Conservation (phyloP, 2,113 vertebrate genomes). For the Oxygymnocypris stewartii region DNA sequence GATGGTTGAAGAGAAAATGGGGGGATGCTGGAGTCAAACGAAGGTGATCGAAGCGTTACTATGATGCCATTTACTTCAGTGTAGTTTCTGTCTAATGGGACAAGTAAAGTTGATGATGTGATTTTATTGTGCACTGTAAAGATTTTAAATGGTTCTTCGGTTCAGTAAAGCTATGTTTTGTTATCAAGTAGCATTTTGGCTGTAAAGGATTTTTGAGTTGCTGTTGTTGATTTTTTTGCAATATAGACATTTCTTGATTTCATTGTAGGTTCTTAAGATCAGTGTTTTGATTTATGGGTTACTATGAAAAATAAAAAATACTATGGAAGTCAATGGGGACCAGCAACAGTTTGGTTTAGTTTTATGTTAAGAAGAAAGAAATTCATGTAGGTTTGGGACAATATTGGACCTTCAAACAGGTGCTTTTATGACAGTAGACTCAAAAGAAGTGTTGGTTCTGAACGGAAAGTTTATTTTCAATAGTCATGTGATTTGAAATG, state of each 20-base stretch:
- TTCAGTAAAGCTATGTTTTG: not conserved
- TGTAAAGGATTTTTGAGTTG: not conserved
- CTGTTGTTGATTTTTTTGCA: not conserved
- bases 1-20: conserved; percentile 77
- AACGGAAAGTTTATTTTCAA: not conserved
- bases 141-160: not conserved
- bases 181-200: not conserved
- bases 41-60: conserved; percentile 62
- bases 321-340: too few relatives aligned
- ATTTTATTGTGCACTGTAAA: not conserved
- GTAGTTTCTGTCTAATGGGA: not conserved
- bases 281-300: not conserved
- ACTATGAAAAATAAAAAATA: not conserved
- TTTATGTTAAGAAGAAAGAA: too few relatives aligned
- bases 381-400: too few relatives aligned
- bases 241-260: not conserved
- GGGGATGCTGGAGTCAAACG: conserved; percentile 71
- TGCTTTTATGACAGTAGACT: not conserved
- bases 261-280: not conserved
- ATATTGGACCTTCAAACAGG: not conserved
- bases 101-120: not conserved
- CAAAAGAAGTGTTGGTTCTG: not conserved
- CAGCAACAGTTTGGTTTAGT: too few relatives aligned
- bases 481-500: not conserved
- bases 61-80: not conserved